phyloP scores from a whole-genome alignment of 2,797 vertebrate genomes.

The Urocyon cinereoargenteus region DNA sequence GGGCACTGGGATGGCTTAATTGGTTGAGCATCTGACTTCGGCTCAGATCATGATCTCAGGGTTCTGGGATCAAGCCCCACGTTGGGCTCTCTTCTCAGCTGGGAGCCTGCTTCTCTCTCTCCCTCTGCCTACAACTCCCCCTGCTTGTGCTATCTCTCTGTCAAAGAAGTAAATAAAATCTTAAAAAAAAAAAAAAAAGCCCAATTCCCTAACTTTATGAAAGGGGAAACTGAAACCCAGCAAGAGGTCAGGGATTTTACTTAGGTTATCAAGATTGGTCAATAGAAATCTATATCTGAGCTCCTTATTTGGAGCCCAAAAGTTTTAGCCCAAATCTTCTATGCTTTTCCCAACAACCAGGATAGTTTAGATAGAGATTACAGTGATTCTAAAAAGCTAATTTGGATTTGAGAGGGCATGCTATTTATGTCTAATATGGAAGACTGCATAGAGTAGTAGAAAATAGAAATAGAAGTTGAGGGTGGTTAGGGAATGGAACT shows the following conservation, averaged over 20 bases:
- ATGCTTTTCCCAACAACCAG: neutral
- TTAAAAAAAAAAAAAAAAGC: neutral
- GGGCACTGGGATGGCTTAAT: too few species aligned
- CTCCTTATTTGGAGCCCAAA: neutral
- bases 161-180: too few species aligned
- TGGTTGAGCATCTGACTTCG: too few species aligned
- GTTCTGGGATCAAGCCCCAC: too few species aligned
- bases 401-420: neutral
- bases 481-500: neutral
- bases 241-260: neutral
- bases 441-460: neutral
- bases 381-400: slow-evolving; percentile 37
- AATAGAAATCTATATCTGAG: neutral
- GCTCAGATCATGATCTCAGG: too few species aligned
- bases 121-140: too few species aligned
- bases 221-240: neutral
- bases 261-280: neutral
- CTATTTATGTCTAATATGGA: slow-evolving; percentile 21
- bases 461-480: neutral
- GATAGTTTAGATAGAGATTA: neutral
- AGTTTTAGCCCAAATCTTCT: neutral
- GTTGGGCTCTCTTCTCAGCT: too few species aligned
- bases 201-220: slow-evolving; percentile 20
- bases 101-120: too few species aligned
- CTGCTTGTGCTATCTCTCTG: too few species aligned